These are phyloP conservation scores for Eudemis profundana DNA, from an alignment of 2,888 invertebrate species.

Conservation along the genomic window DNA sequence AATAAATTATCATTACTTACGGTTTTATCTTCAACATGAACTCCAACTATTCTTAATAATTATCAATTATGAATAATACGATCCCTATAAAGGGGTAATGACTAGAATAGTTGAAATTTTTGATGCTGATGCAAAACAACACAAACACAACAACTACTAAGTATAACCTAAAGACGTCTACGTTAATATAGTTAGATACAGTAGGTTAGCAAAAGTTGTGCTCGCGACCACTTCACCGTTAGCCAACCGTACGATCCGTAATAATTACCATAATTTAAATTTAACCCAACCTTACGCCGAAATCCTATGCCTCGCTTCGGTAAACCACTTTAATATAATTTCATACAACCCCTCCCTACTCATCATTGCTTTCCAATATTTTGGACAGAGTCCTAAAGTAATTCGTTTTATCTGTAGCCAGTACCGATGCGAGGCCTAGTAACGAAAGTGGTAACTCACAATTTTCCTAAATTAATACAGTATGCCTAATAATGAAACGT, in stretches of 20 bases:
- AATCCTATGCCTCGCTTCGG: constrained; percentile 48
- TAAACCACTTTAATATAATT: constrained; percentile 46
- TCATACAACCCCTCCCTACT: constrained; percentile 2
- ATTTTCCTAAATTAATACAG: constrained; percentile 76
- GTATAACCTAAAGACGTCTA: constrained; percentile 74
- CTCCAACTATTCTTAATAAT: constrained; percentile 64
- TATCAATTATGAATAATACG: constrained; percentile 52
- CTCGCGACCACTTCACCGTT: constrained; percentile 59
- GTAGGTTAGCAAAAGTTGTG: constrained; percentile 77
- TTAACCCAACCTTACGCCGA: constrained; percentile 53
- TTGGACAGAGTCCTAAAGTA: constrained; percentile 1
- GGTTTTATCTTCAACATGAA: constrained; percentile 65
- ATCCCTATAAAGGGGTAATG: constrained; percentile 55
- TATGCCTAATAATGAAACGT: constrained; percentile 72
- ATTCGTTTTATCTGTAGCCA: constrained; percentile 1
- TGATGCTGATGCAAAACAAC: constrained; percentile 71
- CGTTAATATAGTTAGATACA: constrained; percentile 56
- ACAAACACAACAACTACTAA: constrained; percentile 81
- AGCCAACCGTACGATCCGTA: constrained; percentile 57
- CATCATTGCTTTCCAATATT: constrained; percentile 20
- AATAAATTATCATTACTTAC: constrained; percentile 66
- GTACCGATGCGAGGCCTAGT: constrained; percentile 52
- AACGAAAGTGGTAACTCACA: constrained; percentile 68
- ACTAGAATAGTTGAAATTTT: constrained; percentile 70
- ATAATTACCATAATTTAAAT: constrained; percentile 60